phyloP scores from a whole-genome alignment of 2,888 invertebrate genomes.

The Phania funesta region DNA sequence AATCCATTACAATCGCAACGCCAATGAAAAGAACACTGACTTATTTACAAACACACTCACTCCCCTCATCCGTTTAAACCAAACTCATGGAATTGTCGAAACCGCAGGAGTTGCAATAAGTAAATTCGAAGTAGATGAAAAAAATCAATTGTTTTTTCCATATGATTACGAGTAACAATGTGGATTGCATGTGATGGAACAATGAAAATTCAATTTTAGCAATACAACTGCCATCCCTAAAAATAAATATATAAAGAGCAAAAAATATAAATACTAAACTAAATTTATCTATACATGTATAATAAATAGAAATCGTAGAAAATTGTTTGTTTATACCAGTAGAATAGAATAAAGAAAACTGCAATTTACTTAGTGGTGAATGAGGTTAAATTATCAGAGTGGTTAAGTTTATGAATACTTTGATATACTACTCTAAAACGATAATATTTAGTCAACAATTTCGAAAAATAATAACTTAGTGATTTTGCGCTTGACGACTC shows the following conservation, averaged over 20 bases:
- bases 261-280: neutral
- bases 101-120: constrained; percentile 38
- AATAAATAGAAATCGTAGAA: neutral
- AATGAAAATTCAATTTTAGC: constrained; percentile 36
- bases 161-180: neutral
- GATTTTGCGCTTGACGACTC: too few relatives aligned
- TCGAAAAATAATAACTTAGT: too few relatives aligned
- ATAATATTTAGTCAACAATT: too few relatives aligned
- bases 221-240: neutral
- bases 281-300: neutral
- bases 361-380: neutral
- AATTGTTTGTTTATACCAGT: constrained; percentile 11
- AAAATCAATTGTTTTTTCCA: constrained; percentile 50
- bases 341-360: neutral
- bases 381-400: too few relatives aligned
- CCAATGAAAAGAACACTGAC: constrained; percentile 8
- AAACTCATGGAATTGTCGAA: constrained; percentile 19
- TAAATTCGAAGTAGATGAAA: constrained; percentile 9
- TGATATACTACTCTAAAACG: too few relatives aligned
- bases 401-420: too few relatives aligned
- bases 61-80: neutral
- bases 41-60: neutral
- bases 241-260: neutral
- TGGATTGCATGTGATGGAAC: constrained; percentile 29
- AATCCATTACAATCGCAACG: constrained; percentile 28